Evolutionary conservation across 2,113 vertebrate genomes (phyloP), one percentile per base, ranked within the genome.

Genomic region (Calidris pugnax): DNA sequence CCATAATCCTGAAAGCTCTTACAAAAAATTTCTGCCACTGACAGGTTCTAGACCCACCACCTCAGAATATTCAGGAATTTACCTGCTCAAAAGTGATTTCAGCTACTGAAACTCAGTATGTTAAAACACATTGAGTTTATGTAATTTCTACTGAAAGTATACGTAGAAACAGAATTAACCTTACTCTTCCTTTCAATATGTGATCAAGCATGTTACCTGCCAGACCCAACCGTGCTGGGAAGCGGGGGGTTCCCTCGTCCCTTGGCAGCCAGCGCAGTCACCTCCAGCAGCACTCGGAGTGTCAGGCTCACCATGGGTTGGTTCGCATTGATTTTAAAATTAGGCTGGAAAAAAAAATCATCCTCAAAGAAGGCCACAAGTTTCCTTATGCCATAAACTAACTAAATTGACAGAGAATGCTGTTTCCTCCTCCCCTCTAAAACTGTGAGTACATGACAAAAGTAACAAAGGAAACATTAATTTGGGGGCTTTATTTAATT

Each of bases 401-500:
- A 71, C 47, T 71, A 57, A 67, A n/a, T 2, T 81, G 64, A 64
- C 62, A 93, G 68, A 84, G 62, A 86, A 72, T 11, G 26, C 3
- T 67, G 12, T 23, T 94, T 85, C 47, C 59, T 75, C 39, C 72
- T 69, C 90, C 28, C 73, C 51, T 51, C 89, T 87, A 66, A n/a
- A 91, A 63, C 57, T 90, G 5, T 84, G 90, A 96, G 85, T 92
- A 92, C 71, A 83, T 94, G 95, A 98, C 97, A 97, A 98, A 93
- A 97, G 95, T 97, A 97, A 98, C 98, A 93, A 90, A 97, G 83
- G 68, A 94, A 97, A 80, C 97, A 96, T 98, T 96, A 96, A 96
- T 98, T 98, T 96, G 89, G 97, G 98, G 98, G 98, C 97, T 99
- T 99, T 96, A 97, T 97, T 97, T 96, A 48, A 92, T 93, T 94